Evolutionary conservation across 2,113 vertebrate genomes (phyloP).

Genomic region (Nycticebus coucang): DNA sequence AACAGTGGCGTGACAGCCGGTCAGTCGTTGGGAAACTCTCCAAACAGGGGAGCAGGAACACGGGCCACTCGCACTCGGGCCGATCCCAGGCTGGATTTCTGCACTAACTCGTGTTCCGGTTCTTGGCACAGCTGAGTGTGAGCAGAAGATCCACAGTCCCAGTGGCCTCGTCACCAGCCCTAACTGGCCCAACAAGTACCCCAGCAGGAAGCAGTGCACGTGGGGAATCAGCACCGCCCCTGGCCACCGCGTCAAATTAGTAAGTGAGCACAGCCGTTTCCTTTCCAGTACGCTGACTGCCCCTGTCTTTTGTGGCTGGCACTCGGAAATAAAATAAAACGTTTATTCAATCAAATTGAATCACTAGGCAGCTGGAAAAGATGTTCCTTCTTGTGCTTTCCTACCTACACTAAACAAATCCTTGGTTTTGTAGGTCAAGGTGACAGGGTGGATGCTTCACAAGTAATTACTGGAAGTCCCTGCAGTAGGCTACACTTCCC

Average conservation of each 20-base stretch:
- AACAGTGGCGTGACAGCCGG: neutral
- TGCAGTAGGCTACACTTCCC: neutral
- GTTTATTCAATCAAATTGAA: neutral
- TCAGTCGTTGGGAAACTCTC: slow-evolving; percentile 36
- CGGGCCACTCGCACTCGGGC: too few species aligned
- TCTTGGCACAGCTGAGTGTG: slow-evolving; percentile 92
- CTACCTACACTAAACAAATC: neutral
- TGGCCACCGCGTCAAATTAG: slow-evolving; percentile 95
- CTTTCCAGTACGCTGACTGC: neutral
- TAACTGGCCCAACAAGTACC: slow-evolving; percentile 99
- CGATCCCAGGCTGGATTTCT: neutral
- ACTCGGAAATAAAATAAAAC: neutral
- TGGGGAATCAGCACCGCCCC: slow-evolving; percentile 97
- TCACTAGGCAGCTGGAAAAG: slow-evolving; percentile 40
- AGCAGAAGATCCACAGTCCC: slow-evolving; percentile 96
- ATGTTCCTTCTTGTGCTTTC: neutral
- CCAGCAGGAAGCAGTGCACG: slow-evolving; percentile 97
- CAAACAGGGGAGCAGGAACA: neutral
- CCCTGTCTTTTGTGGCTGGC: neutral
- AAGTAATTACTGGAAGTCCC: neutral
- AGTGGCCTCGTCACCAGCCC: slow-evolving; percentile 95
- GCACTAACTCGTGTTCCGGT: slow-evolving; percentile 73
- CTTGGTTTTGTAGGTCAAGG: slow-evolving; percentile 5
- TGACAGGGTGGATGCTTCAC: neutral
- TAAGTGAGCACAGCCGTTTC: slow-evolving; percentile 84